These are phyloP conservation scores for Triops longicaudatus DNA, from an alignment of 1,140 invertebrate genomes.

Conservation along the genomic window DNA sequence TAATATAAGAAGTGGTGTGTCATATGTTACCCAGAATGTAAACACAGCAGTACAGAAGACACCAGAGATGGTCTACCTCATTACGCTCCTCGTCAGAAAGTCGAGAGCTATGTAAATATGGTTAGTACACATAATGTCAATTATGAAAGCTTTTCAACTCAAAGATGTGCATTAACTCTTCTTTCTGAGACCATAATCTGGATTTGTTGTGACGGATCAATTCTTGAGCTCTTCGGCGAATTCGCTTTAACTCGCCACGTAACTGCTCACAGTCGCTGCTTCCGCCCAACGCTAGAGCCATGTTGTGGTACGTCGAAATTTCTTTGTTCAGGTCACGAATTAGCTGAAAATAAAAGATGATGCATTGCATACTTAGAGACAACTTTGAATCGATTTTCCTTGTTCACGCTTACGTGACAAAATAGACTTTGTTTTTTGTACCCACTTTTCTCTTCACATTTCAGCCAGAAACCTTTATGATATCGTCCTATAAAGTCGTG, in stretches of 20 bases:
- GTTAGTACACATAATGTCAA: conserved; percentile 2
- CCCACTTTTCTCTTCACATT: too few relatives aligned
- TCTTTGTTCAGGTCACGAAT: conserved; percentile 37
- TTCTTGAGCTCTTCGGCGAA: conserved; percentile 36
- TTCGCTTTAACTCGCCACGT: conserved; percentile 37
- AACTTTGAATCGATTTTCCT: neutral
- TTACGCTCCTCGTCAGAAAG: conserved; percentile 33
- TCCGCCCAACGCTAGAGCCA: conserved; percentile 36
- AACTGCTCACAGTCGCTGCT: conserved; percentile 38
- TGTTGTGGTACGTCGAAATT: conserved; percentile 36
- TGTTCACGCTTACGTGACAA: neutral
- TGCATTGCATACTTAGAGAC: neutral
- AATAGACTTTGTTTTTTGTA: neutral
- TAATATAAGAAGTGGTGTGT: neutral
- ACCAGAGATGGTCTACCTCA: conserved; percentile 36
- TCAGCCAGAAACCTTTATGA: too few relatives aligned
- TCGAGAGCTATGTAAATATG: conserved; percentile 31
- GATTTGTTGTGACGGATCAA: conserved; percentile 33
- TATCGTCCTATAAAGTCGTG: too few relatives aligned
- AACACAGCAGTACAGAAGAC: conserved; percentile 37
- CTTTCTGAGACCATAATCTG: conserved; percentile 32
- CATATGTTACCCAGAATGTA: conserved; percentile 33
- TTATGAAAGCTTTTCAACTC: neutral
- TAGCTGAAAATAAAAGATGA: conserved; percentile 32
- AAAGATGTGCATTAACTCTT: conserved; percentile 21